phyloP scores from a whole-genome alignment of 2,888 invertebrate genomes.

The Pemphredon lugubris region DNA sequence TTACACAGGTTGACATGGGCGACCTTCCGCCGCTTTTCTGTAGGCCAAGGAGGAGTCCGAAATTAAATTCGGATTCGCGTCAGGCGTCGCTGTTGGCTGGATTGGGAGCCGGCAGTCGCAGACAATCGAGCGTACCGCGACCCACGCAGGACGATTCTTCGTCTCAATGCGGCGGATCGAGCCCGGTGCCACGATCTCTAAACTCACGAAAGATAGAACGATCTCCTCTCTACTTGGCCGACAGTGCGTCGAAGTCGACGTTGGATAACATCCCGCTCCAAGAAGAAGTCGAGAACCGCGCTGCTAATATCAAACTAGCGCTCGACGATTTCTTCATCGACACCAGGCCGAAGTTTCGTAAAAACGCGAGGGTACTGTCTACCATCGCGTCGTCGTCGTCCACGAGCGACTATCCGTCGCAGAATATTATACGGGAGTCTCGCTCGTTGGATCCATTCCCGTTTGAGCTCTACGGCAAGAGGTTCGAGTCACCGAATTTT shows the following conservation, averaged over 20 bases:
- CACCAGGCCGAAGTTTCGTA: slow-evolving; percentile 66
- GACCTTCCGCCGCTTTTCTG: slow-evolving; percentile 89
- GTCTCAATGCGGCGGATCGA: slow-evolving; percentile 82
- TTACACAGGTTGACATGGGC: slow-evolving; percentile 75
- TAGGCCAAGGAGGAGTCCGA: slow-evolving; percentile 90
- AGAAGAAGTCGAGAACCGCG: slow-evolving; percentile 71
- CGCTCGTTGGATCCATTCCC: slow-evolving; percentile 87
- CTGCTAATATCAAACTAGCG: slow-evolving; percentile 73
- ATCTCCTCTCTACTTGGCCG: slow-evolving; percentile 82
- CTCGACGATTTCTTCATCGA: slow-evolving; percentile 76
- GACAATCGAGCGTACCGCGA: slow-evolving; percentile 86
- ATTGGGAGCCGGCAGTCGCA: slow-evolving; percentile 83
- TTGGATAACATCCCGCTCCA: slow-evolving; percentile 77
- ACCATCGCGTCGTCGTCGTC: slow-evolving; percentile 85
- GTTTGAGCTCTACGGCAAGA: slow-evolving; percentile 67
- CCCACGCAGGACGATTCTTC: slow-evolving; percentile 71
- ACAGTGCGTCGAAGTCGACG: slow-evolving; percentile 82
- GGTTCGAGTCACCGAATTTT: slow-evolving; percentile 72
- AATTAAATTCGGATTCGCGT: slow-evolving; percentile 88
- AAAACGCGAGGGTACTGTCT: slow-evolving; percentile 82
- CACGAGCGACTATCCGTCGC: slow-evolving; percentile 75
- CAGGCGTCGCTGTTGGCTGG: slow-evolving; percentile 89
- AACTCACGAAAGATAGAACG: slow-evolving; percentile 80
- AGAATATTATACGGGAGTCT: slow-evolving; percentile 83
- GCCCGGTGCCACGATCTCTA: slow-evolving; percentile 80